Base-by-base conservation (phyloP, 2,888 invertebrate species). In the Eudemis profundana region DNA sequence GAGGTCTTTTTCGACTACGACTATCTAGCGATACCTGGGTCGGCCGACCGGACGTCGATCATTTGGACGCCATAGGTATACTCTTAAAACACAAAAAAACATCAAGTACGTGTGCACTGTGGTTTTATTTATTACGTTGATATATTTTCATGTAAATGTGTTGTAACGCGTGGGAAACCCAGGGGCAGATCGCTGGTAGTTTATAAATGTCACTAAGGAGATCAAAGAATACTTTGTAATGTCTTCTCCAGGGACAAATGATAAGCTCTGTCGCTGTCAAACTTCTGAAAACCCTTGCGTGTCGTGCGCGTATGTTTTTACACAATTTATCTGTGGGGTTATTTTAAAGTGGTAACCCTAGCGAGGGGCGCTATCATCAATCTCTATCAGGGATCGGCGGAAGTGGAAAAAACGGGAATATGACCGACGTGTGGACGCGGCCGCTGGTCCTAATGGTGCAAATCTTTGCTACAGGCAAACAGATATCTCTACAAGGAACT, bases 311-410 rank as follows among this genome's bases (percentile, higher is more conserved):
- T 29, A 29, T 44, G 42, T 56, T 56, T 56, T 56, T 51, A 33
- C 54, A 56, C 54, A 38, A 54, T 54, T 56, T 56, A 56, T 56
- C 27, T 50, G 50, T 29, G 17, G 50, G 60, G 47, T 49, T 50
- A 51, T 27, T 56, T 57, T 57, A 44, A 50, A 27, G 50, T 59
- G 46, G 59, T 53, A 61, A 53, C 65, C 65, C 59, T 65, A 60
- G 14, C 42, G 71, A 23, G 75, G 70, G 78, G 75, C 72, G 75
- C 73, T 78, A 82, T 90, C 90, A 91, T 92, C 91, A 92, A 92
- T 92, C 91, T 90, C 88, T 87, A 92, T 92, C 90, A 89, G 82
- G 73, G 80, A 65, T 54, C 76, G 78, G 78, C 80, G 77, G 74
- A 78, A 79, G 82, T 70, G 77, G 78, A 86, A 82, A 87, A 88